These are phyloP conservation scores for Otis tarda DNA, from an alignment of 2,113 vertebrate genomes.

Conservation along the genomic window DNA sequence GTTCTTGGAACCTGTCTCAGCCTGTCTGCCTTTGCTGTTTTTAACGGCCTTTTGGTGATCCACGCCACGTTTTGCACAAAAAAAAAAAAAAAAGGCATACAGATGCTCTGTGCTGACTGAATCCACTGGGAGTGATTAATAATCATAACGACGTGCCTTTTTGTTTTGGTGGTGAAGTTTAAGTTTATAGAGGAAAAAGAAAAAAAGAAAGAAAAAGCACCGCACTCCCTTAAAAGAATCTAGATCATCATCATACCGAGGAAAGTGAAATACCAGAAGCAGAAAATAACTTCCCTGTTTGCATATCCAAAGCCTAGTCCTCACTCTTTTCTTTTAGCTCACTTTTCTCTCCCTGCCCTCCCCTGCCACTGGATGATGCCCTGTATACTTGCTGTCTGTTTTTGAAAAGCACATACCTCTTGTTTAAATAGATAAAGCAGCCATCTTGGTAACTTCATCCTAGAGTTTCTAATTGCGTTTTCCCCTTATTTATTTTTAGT, in stretches of 20 bases:
- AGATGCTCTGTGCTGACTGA: background rate
- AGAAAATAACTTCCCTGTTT: conserved; percentile 45
- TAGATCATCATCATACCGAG: conserved; percentile 40
- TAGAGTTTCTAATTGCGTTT: conserved; percentile 71
- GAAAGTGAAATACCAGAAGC: conserved; percentile 76
- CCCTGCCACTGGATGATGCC: conserved; percentile 38
- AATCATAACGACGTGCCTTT: background rate
- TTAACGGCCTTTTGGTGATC: conserved; percentile 42
- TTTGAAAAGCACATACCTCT: conserved; percentile 40
- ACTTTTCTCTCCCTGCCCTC: background rate
- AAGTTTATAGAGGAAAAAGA: background rate
- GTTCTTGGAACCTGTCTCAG: conserved; percentile 50
- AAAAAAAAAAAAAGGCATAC: background rate
- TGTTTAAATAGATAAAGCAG: conserved; percentile 70
- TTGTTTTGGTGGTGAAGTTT: conserved; percentile 18
- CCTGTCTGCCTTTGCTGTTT: conserved; percentile 43
- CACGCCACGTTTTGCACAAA: conserved; percentile 1
- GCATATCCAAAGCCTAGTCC: conserved; percentile 38
- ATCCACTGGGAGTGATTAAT: conserved; percentile 16
- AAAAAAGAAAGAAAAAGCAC: background rate
- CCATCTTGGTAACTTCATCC: conserved; percentile 74
- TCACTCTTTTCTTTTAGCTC: conserved; percentile 43
- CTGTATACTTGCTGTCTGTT: conserved; percentile 54
- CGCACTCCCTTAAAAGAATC: conserved; percentile 37
- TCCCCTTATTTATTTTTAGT: conserved; percentile 74